Evolutionary conservation across 2,797 vertebrate species (phyloP).

Genomic region (Hylomyscus alleni): DNA sequence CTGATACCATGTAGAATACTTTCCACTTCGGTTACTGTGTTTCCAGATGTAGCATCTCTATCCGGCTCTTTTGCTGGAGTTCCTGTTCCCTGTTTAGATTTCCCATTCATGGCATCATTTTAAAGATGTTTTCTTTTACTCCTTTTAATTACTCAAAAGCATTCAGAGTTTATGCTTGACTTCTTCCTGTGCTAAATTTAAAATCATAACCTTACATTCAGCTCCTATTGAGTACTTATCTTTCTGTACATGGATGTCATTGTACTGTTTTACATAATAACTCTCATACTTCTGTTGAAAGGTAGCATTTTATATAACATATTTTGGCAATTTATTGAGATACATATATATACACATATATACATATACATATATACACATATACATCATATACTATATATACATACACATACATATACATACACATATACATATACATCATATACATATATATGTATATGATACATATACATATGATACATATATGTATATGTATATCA

Average conservation of each 20-base stretch:
- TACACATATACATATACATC: no score
- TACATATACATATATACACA: background rate
- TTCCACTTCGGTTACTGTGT: background rate
- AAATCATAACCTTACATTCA: constrained; percentile 30
- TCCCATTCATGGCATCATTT: background rate
- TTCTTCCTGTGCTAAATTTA: constrained; percentile 41
- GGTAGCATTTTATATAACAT: background rate
- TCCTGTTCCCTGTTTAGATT: background rate
- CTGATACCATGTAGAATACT: background rate
- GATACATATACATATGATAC: background rate
- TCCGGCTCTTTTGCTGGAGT: constrained; percentile 9
- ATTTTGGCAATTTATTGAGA: background rate
- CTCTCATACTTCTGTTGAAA: constrained; percentile 33
- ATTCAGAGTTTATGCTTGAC: background rate
- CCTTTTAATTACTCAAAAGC: constrained; percentile 20
- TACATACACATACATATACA: background rate
- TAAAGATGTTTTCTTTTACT: constrained; percentile 16
- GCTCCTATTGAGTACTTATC: background rate
- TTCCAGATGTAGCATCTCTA: constrained; percentile 20
- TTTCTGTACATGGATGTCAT: background rate
- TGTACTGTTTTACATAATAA: background rate
- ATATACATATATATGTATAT: no score
- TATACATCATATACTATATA: background rate
- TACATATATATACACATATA: background rate
- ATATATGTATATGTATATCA: background rate